phyloP scores from a whole-genome alignment of 2,888 invertebrate species.

The Drosophila trichaetosa region DNA sequence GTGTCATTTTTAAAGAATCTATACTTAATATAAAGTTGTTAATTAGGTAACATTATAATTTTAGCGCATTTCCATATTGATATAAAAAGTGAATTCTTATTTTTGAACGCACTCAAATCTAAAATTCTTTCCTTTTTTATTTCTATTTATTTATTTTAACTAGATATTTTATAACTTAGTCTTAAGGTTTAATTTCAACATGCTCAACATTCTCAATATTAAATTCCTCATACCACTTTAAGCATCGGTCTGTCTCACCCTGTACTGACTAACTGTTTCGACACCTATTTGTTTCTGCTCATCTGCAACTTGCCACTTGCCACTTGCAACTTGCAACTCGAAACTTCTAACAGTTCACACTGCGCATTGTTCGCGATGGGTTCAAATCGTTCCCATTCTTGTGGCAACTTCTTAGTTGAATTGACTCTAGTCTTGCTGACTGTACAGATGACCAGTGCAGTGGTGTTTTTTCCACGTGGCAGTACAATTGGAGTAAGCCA shows the following conservation, averaged over 20 bases:
- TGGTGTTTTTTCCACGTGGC: conserved; percentile 76
- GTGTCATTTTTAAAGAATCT: neutral
- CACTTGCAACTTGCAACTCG: conserved; percentile 8
- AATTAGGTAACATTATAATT: neutral
- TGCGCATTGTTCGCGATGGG: conserved; percentile 55
- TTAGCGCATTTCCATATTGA: too few species aligned
- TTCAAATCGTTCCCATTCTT: conserved; percentile 17
- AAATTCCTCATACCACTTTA: neutral
- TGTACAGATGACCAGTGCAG: conserved; percentile 8
- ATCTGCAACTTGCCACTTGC: conserved; percentile 18
- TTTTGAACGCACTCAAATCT: neutral
- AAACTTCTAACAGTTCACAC: conserved; percentile 52
- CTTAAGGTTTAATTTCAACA: neutral
- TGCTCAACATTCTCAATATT: neutral
- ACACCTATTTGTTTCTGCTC: conserved; percentile 5
- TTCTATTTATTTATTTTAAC: neutral
- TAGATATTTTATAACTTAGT: neutral
- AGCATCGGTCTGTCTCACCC: neutral
- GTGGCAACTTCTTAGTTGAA: conserved; percentile 8
- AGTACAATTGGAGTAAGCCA: conserved; percentile 76
- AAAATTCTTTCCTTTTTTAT: neutral
- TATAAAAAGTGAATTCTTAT: neutral
- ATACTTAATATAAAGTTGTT: neutral
- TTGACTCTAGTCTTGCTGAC: conserved; percentile 23
- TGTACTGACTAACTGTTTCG: neutral